Base-by-base conservation (phyloP, 2,888 invertebrate species). In the Horisme vitalbata region DNA sequence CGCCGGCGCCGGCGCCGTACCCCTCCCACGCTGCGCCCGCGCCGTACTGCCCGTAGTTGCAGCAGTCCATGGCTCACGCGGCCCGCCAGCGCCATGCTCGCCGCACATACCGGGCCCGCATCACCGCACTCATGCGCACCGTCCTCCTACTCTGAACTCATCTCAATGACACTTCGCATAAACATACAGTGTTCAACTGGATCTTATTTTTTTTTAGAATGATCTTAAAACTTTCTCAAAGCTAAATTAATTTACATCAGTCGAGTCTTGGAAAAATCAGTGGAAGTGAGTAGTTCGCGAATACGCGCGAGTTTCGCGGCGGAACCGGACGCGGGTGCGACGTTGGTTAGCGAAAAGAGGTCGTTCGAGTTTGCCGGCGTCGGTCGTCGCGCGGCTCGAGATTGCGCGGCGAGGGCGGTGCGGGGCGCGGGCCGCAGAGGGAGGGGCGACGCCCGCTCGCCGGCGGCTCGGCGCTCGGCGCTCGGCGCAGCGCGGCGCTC, bases 401-500 rank as follows among this genome's bases (percentile, higher is more conserved):
- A 80, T 75, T 65, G 67, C 68, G 69, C 60, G 71, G 69, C 57
- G 63, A 56, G 66, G 65, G 67, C 54, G 65, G 66, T 52, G 64
- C 45, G 69, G 66, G 68, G 67, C 59, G 73, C 69, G 77, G 71
- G 73, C 67, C 63, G 66, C 64, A 75, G 66, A 58, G 73, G 63
- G 75, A 63, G 75, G 76, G 72, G 74, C 70, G 79, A 77, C 79
- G 83, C 81, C 80, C 79, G 83, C 84, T 79, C 82, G 79, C 75
- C 79, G 77, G 77, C 78, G 75, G 71, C 84, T 83, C 86, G 41
- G 41, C 79, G 77, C 84, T 84, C 86, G 83, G 86, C 87, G 78
- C 84, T 84, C 86, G 84, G 86, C 87, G 86, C 87, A 83, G 83
- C 87, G 83, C 86, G 86, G 83, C 87, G 86, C 87, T 84, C 81